Evolutionary conservation across 2,888 invertebrate genomes (phyloP), one percentile per base, ranked within the genome.

Genomic region (Torymus texanus): DNA sequence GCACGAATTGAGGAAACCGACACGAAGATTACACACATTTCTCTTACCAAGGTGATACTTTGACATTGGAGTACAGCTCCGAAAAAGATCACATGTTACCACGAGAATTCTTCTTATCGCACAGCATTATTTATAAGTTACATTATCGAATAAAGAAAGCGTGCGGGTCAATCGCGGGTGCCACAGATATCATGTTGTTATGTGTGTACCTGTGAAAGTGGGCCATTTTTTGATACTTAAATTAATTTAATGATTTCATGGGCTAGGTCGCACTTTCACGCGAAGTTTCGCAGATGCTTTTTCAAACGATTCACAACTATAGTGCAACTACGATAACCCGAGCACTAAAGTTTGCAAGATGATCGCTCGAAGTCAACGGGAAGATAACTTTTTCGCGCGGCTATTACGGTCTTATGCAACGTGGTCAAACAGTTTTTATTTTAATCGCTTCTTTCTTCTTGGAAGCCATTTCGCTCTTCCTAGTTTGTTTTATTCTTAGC

Each of bases 211-310:
- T 24, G 74, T 74, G 78, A 74, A 78, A 78, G 78, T 78, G 72
- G 74, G 62, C 50, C 68, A 74, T 74, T 74, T 78, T 78, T 78
- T 73, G 18, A 67, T 68, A 55, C 63, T 51, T 18, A 29, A 76
- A 70, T 76, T 74, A 56, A 61, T 65, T 72, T 61, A 78, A 66
- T 41, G 53, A 74, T 73, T 68, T 63, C 51, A 55, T 53, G 68
- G 73, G 73, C 62, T 56, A 74, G 67, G 53, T 65, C 41, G 66
- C 76, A 56, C 70, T 76, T 70, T 76, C 76, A 62, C 76, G 50
- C 62, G 8, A 12, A 53, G 68, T 63, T 63, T 76, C 10, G 76
- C 56, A 50, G 41, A 75, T 68, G 55, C 62, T 10, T 41, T 68
- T 73, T 51, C 50, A 13, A 53, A 14, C 21, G 56, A 50, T 65